These are phyloP conservation scores for Sesia apiformis DNA, from an alignment of 2,888 invertebrate genomes.

Conservation along the genomic window DNA sequence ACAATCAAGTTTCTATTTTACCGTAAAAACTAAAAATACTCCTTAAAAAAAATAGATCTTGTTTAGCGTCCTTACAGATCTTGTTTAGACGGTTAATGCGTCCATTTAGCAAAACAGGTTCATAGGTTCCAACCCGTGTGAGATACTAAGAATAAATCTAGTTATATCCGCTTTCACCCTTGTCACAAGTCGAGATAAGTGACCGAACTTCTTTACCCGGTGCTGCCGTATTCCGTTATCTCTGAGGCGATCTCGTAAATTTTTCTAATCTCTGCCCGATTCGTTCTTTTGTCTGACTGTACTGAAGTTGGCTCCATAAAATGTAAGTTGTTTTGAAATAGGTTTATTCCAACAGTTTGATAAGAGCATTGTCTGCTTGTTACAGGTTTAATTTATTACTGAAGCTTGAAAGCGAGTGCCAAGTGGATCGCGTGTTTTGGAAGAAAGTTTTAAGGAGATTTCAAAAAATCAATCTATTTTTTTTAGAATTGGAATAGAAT, in stretches of 20 bases:
- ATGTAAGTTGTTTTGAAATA: neutral
- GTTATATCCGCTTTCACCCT: constrained; percentile 36
- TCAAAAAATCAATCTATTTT: too few species aligned
- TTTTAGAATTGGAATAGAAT: too few species aligned
- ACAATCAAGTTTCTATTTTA: too few species aligned
- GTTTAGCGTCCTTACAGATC: too few species aligned
- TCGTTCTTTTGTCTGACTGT: constrained; percentile 17
- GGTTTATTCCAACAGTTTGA: neutral
- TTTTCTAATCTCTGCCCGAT: constrained; percentile 47
- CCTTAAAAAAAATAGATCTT: too few species aligned
- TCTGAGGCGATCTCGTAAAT: constrained; percentile 42
- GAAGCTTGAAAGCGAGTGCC: neutral
- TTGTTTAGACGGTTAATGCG: too few species aligned
- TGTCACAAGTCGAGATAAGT: constrained; percentile 42
- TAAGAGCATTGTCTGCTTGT: neutral
- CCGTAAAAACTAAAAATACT: too few species aligned
- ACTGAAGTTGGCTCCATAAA: constrained; percentile 4
- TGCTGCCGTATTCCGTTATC: constrained; percentile 24
- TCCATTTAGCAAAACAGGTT: too few species aligned
- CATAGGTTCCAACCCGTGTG: too few species aligned
- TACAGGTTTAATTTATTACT: neutral
- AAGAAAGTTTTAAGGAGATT: too few species aligned
- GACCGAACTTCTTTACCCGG: constrained; percentile 34
- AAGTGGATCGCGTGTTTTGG: too few species aligned
- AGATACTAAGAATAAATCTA: neutral